Conservation (phyloP, 2,113 vertebrate genomes). For the Ictidomys tridecemlineatus region DNA sequence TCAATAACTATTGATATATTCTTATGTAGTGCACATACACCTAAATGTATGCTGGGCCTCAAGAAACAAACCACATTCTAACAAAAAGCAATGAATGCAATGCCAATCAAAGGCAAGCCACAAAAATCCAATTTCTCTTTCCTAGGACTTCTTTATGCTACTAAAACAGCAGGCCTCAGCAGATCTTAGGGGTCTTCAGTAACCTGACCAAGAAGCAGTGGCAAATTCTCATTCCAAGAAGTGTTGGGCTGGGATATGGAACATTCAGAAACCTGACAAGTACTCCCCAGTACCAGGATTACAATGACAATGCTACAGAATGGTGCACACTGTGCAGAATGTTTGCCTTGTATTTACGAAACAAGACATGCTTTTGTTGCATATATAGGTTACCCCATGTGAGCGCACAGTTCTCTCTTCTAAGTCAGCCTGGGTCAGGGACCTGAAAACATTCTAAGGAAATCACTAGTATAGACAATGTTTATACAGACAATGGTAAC, state of each 20-base stretch:
- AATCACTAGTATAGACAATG: not conserved
- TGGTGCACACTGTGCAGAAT: not conserved
- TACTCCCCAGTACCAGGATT: not conserved
- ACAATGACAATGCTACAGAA: not conserved
- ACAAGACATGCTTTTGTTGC: slow-evolving; percentile 18
- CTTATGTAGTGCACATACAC: not conserved
- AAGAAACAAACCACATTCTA: not conserved
- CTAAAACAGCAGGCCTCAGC: not conserved
- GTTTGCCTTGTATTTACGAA: slow-evolving; percentile 3
- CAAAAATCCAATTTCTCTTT: not conserved
- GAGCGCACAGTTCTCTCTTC: not conserved
- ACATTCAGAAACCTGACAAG: not conserved
- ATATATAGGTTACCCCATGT: not conserved
- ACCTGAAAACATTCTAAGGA: not conserved
- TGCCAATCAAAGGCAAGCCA: not conserved
- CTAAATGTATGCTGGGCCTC: not conserved
- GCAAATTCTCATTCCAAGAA: not conserved
- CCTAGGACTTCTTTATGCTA: not conserved
- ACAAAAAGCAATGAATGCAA: not conserved
- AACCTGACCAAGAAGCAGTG: not conserved
- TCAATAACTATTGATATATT: not conserved
- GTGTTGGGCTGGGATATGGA: too few species aligned
- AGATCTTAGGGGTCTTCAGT: not conserved
- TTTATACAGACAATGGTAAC: not conserved
- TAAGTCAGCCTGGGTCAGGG: not conserved